Conservation (phyloP, 2,113 vertebrate genomes). For the Cepphus grylle region DNA sequence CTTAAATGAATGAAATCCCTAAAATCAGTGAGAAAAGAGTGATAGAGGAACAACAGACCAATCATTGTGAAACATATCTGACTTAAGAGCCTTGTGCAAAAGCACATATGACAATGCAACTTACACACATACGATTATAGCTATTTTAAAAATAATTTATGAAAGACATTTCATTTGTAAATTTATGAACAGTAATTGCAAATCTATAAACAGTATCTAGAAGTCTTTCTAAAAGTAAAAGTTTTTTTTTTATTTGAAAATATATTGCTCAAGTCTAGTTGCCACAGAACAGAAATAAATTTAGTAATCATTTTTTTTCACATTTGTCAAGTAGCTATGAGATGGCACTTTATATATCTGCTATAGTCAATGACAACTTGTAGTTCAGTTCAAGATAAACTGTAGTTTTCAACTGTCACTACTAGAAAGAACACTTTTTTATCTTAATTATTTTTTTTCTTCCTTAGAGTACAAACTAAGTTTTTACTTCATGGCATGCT, state of each 20-base stretch:
- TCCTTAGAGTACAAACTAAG: not conserved
- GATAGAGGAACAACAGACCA: not conserved
- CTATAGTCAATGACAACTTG: not conserved
- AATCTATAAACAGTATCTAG: not conserved
- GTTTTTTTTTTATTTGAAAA: not conserved
- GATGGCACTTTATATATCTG: not conserved
- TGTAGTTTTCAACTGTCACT: not conserved
- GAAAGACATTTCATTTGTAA: not conserved
- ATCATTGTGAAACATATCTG: not conserved
- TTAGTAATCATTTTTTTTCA: not conserved
- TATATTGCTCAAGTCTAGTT: not conserved
- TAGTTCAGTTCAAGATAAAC: not conserved
- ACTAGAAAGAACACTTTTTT: not conserved
- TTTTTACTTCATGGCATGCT: not conserved
- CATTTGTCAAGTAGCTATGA: not conserved
- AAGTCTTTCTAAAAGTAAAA: not conserved
- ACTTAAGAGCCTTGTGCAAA: not conserved
- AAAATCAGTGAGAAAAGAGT: not conserved
- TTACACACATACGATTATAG: not conserved
- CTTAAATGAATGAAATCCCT: not conserved
- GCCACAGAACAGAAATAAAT: not conserved
- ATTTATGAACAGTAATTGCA: not conserved
- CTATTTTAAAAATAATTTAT: not conserved
- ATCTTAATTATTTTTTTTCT: not conserved
- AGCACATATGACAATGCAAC: not conserved